Conservation (phyloP, 64 coral and sea anemone species). For the Montipora foliosa region DNA sequence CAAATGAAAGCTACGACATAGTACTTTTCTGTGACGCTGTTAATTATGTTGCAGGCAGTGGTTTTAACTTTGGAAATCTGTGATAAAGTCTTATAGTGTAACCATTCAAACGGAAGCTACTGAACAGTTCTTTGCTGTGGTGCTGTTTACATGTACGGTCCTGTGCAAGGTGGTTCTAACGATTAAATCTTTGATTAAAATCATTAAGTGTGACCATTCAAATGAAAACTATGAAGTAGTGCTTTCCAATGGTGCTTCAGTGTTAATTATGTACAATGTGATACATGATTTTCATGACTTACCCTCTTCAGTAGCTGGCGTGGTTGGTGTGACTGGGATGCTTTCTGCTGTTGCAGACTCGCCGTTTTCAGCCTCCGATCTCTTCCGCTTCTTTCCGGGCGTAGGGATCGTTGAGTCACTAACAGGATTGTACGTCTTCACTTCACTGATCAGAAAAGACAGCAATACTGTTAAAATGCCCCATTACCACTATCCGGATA, state of each 20-base stretch:
- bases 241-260: background rate
- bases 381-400: conserved; percentile 84
- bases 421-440: conserved; percentile 89
- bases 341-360: background rate
- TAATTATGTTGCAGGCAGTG: background rate
- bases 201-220: background rate
- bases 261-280: background rate
- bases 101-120: no score
- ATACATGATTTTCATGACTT: background rate
- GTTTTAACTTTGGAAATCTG: background rate
- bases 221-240: background rate
- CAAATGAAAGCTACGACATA: background rate
- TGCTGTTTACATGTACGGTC: no score
- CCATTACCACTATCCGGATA: no score
- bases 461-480: background rate
- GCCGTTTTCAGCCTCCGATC: conserved; percentile 62
- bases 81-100: no score
- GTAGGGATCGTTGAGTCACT: conserved; percentile 88
- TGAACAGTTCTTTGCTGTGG: no score
- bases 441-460: conserved; percentile 60
- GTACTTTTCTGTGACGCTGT: background rate
- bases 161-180: no score
- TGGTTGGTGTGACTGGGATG: conserved; percentile 31
- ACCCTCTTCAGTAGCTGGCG: conserved; percentile 44
- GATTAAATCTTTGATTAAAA: background rate